phyloP scores from a whole-genome alignment of 2,797 vertebrate species.

The Periophthalmus magnuspinnatus region DNA sequence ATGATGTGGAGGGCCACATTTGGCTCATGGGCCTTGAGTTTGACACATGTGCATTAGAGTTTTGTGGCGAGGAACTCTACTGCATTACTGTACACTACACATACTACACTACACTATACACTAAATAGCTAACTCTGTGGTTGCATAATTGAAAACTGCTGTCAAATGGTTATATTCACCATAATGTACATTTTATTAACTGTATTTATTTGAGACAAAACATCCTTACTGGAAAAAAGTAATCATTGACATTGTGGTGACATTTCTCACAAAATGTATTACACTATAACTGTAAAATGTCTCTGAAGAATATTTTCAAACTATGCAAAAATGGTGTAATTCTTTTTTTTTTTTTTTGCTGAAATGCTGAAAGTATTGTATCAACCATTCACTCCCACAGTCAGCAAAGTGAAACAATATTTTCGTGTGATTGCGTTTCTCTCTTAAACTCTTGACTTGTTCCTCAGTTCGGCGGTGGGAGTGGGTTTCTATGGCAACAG shows the following conservation, averaged over 20 bases:
- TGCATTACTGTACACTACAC: no score
- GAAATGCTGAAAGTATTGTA: constrained; percentile 1
- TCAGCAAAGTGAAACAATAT: not conserved
- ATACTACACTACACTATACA: no score
- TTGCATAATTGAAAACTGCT: no score
- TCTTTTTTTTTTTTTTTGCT: no score
- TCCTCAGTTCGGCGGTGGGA: constrained; percentile 85
- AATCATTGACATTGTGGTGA: no score
- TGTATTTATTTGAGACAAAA: not conserved
- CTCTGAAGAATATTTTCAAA: not conserved
- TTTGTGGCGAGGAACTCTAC: not conserved
- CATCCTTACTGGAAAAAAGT: not conserved
- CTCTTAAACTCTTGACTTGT: constrained; percentile 24
- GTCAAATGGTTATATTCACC: no score
- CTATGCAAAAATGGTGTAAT: not conserved
- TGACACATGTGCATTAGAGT: not conserved
- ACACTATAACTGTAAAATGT: no score
- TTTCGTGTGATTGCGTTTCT: constrained; percentile 22
- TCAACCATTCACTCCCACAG: constrained; percentile 7
- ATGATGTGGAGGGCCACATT: no score
- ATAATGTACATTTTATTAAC: no score
- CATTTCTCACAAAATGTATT: not conserved
- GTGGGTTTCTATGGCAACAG: constrained; percentile 98
- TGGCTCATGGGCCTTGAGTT: no score
- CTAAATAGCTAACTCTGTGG: no score